phyloP scores from a whole-genome alignment of 2,113 vertebrate genomes.

The Silurus glanis region DNA sequence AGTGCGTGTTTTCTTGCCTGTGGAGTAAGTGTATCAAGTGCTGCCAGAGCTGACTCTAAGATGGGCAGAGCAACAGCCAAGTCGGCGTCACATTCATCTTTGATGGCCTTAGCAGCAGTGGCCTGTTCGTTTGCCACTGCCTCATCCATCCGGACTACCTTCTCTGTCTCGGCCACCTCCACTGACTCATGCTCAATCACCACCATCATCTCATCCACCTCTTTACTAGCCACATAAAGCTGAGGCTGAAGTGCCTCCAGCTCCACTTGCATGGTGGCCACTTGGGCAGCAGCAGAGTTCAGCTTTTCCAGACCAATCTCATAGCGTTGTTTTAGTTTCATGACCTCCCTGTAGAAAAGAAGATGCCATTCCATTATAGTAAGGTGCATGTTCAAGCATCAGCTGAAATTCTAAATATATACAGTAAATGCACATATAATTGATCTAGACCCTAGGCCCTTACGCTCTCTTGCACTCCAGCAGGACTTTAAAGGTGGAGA shows the following conservation, averaged over 20 bases:
- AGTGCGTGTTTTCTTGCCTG: slow-evolving; percentile 69
- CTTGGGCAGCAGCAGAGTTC: slow-evolving; percentile 81
- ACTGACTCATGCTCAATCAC: slow-evolving; percentile 83
- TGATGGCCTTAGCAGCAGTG: slow-evolving; percentile 87
- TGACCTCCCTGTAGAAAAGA: slow-evolving; percentile 75
- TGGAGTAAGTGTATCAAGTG: slow-evolving; percentile 82
- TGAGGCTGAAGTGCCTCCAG: slow-evolving; percentile 87
- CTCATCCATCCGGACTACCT: slow-evolving; percentile 85
- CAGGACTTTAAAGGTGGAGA: slow-evolving; percentile 86
- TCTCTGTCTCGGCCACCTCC: slow-evolving; percentile 85
- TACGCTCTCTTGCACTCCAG: slow-evolving; percentile 81
- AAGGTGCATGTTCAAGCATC: background rate
- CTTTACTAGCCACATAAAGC: slow-evolving; percentile 78
- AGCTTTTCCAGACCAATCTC: slow-evolving; percentile 88
- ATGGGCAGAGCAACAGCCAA: slow-evolving; percentile 82
- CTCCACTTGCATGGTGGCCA: slow-evolving; percentile 82
- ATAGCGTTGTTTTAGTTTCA: slow-evolving; percentile 82
- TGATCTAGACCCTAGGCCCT: slow-evolving; percentile 49
- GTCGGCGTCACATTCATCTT: slow-evolving; percentile 89
- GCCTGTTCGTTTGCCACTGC: slow-evolving; percentile 83
- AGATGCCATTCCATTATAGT: background rate
- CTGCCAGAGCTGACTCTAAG: slow-evolving; percentile 80
- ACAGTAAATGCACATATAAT: too few species aligned
- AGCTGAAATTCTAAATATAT: background rate
- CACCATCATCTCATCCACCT: slow-evolving; percentile 85